phyloP scores from a whole-genome alignment of 2,113 vertebrate species.

The Harpagus bidentatus region DNA sequence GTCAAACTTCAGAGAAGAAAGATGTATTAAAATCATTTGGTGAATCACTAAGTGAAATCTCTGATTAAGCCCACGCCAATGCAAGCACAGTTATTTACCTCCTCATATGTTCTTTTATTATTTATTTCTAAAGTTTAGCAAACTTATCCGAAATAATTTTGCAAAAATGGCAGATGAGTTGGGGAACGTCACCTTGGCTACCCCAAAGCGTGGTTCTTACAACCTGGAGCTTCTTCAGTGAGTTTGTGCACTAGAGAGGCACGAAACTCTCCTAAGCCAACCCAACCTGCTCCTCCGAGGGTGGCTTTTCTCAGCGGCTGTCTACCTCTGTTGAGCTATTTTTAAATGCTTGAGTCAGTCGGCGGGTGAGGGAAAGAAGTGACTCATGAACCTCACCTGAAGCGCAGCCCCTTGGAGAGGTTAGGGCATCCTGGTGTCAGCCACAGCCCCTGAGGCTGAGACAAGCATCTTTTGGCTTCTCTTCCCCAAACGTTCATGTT shows the following conservation, averaged over 20 bases:
- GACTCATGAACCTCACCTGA: background rate
- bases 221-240: background rate
- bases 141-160: background rate
- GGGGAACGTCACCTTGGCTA: background rate
- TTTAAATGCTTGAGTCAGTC: background rate
- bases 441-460: background rate
- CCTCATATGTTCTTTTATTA: background rate
- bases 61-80: background rate
- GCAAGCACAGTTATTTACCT: background rate
- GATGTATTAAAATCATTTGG: background rate
- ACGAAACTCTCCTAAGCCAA: background rate
- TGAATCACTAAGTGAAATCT: background rate
- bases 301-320: background rate
- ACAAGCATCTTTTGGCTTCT: background rate
- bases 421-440: background rate
- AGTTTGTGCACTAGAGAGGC: background rate
- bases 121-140: background rate
- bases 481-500: background rate
- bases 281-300: background rate
- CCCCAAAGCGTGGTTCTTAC: fast-evolving
- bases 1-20: background rate
- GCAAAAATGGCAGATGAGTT: background rate
- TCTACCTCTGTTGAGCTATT: background rate
- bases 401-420: background rate
- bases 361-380: background rate